phyloP scores from a whole-genome alignment of 2,888 invertebrate species.

The Melanophora roralis region DNA sequence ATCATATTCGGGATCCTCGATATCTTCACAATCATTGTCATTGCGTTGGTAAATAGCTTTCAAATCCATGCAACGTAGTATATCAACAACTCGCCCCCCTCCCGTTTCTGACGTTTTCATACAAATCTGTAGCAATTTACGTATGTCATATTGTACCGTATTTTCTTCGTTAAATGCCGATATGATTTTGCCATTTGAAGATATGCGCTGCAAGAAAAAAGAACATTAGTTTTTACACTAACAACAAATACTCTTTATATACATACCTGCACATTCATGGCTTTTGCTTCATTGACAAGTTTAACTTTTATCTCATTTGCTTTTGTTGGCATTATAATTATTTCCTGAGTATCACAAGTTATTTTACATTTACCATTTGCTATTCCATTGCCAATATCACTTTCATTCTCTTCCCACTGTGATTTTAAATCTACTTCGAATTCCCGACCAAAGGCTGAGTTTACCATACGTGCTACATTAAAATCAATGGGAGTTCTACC shows the following conservation, averaged over 20 bases:
- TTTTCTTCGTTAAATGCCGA: conserved; percentile 67
- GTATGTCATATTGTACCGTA: conserved; percentile 73
- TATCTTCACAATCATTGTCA: conserved; percentile 63
- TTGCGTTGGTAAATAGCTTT: conserved; percentile 75
- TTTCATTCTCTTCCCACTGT: conserved; percentile 72
- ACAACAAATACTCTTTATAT: background rate
- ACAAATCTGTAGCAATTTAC: conserved; percentile 74
- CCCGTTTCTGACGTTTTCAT: conserved; percentile 74
- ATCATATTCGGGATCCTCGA: conserved; percentile 71
- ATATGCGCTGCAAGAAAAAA: conserved; percentile 66
- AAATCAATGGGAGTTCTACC: conserved; percentile 74
- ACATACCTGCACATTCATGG: conserved; percentile 73
- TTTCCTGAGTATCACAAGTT: conserved; percentile 78
- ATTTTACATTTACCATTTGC: conserved; percentile 35
- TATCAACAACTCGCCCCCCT: conserved; percentile 72
- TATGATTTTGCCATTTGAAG: conserved; percentile 64
- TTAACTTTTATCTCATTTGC: conserved; percentile 76
- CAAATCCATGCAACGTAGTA: conserved; percentile 75
- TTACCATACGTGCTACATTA: conserved; percentile 75
- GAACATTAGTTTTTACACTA: background rate
- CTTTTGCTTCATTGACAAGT: conserved; percentile 75
- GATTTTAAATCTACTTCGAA: conserved; percentile 74
- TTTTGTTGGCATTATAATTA: conserved; percentile 80
- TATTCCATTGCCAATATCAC: conserved; percentile 15
- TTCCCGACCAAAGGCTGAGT: conserved; percentile 74